Evolutionary conservation across 2,888 invertebrate species (phyloP).

Genomic region (Lithophane socia): DNA sequence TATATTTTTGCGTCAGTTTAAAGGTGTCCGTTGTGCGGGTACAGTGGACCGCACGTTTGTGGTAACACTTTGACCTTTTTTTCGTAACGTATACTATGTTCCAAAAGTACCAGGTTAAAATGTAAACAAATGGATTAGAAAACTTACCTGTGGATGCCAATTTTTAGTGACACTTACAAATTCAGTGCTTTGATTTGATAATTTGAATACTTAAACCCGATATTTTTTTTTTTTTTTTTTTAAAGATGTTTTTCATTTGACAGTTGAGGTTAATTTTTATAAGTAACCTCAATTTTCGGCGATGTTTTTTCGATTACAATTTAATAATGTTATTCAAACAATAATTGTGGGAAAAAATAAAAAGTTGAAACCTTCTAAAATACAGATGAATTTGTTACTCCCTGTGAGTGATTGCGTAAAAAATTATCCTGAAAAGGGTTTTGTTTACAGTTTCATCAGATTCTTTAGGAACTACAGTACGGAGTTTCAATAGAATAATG

Average conservation of each 20-base stretch:
- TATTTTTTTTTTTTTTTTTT: too few species aligned
- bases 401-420: neutral
- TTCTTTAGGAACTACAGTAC: too few species aligned
- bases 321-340: neutral
- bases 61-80: neutral
- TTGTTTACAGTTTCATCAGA: neutral
- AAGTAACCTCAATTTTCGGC: neutral
- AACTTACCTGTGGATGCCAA: neutral
- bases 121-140: neutral
- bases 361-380: neutral
- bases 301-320: neutral
- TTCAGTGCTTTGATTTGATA: neutral
- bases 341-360: neutral
- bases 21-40: slow-evolving; percentile 69
- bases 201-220: neutral
- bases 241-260: neutral
- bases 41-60: neutral
- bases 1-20: slow-evolving; percentile 75
- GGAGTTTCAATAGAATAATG: too few species aligned
- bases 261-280: neutral
- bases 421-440: too few species aligned
- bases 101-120: neutral
- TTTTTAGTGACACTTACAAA: neutral
- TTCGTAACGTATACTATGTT: neutral
- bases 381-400: neutral